Evolutionary conservation across 2,797 vertebrate genomes (phyloP).

Genomic region (Phaenicophaeus curvirostris): DNA sequence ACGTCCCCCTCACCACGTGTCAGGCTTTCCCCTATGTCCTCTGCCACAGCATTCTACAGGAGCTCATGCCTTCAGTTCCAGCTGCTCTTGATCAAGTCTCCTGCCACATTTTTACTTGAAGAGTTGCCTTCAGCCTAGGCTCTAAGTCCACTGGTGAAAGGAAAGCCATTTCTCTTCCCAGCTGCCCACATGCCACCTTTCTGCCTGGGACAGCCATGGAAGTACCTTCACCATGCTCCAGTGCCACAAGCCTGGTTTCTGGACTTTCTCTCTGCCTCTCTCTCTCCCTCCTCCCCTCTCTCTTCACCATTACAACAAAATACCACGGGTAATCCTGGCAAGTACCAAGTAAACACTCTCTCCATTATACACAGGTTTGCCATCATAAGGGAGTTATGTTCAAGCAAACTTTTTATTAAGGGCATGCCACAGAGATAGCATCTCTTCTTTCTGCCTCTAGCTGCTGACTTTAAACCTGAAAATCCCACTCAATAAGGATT

Average conservation of each 20-base stretch:
- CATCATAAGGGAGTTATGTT: neutral
- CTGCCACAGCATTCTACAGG: neutral
- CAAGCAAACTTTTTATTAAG: constrained; percentile 13
- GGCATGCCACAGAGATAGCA: neutral
- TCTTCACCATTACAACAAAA: neutral
- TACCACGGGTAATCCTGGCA: neutral
- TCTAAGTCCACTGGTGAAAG: neutral
- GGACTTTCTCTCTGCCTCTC: neutral
- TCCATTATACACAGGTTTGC: neutral
- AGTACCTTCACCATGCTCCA: rapidly evolving
- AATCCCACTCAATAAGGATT: neutral
- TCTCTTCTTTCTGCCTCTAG: neutral
- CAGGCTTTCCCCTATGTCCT: neutral
- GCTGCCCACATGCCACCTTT: neutral
- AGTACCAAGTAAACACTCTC: neutral
- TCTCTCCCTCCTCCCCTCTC: no score
- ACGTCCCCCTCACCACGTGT: rapidly evolving
- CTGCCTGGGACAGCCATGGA: neutral
- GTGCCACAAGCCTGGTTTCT: neutral
- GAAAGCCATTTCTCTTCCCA: neutral
- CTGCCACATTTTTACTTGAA: neutral
- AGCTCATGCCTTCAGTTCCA: neutral
- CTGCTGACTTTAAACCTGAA: constrained; percentile 13
- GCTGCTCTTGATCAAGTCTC: neutral
- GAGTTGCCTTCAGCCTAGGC: neutral